Evolutionary conservation across 2,113 vertebrate genomes (phyloP), one percentile per base, ranked within the genome.

Genomic region (Muscicapa adusta): DNA sequence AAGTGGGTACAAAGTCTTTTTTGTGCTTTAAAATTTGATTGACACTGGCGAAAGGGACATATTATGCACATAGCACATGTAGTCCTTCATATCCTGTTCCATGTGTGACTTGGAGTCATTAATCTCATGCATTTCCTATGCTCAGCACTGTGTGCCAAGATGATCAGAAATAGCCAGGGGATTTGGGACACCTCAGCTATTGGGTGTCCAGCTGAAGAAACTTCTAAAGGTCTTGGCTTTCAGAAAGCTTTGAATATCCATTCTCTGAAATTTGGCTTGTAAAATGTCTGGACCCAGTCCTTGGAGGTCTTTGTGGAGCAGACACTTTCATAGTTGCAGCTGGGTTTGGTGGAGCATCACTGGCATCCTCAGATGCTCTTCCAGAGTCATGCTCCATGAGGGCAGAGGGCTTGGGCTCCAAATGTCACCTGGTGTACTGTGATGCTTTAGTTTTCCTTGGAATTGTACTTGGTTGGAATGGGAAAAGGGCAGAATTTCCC

Each of bases 111-210:
- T 23, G 89, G 89, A 93, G 82, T 84, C 0, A 36, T 85, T 97
- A 97, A 95, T 95, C 93, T 97, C 88, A 34, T 22, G 5, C 88
- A 90, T 91, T 96, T 96, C 95, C 91, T 95, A 26, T 71, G 72
- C 65, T 93, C 81, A 45, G 82, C 68, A 23, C 75, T n/a, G 28
- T 80, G 91, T 91, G 96, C 93, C 96, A 96, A 71, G 81, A 73
- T 22, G 89, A 36, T 95, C 95, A 95, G 93, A 95, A 96, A 96
- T 93, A 95, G 85, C 67, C 22, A 63, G 51, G 51, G 63, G 82
- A 63, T 90, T 91, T 84, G 74, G 76, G 87, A 95, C 94, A 78
- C 91, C 81, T 91, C 43, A 63, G 78, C 74, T 95, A 87, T 91
- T 95, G 89, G 29, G 75, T 95, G 60, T 95, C 92, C 61, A 75